These are phyloP conservation scores for Caenorhabditis sulstoni DNA, from an alignment of 2,888 invertebrate genomes.

Conservation along the genomic window DNA sequence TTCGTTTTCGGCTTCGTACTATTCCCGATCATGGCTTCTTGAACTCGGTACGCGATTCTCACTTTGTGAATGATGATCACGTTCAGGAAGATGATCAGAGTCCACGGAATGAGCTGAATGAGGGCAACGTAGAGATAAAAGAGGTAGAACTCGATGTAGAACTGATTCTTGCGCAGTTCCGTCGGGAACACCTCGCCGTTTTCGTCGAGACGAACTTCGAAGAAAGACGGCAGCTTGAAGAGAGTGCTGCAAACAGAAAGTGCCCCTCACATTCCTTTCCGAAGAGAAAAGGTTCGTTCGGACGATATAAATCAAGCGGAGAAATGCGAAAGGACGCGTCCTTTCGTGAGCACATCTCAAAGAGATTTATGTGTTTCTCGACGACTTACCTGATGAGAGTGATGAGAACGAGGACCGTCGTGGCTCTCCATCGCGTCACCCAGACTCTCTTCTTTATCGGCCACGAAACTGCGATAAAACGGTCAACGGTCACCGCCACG, in stretches of 20 bases:
- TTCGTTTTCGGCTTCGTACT: constrained; percentile 42
- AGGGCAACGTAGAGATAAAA: constrained; percentile 74
- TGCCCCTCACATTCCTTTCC: not conserved
- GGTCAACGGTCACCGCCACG: constrained; percentile 79
- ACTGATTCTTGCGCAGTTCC: constrained; percentile 65
- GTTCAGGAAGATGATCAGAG: constrained; percentile 77
- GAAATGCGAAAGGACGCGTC: no score
- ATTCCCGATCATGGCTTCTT: constrained; percentile 49
- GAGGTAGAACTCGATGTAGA: constrained; percentile 73
- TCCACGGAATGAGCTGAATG: constrained; percentile 75
- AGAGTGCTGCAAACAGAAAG: constrained; percentile 67
- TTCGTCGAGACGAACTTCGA: constrained; percentile 69
- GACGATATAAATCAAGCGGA: no score
- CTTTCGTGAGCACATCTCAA: no score
- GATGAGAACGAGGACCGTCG: constrained; percentile 68
- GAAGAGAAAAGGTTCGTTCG: not conserved
- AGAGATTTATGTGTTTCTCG: no score
- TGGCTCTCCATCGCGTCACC: constrained; percentile 70
- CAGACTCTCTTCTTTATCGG: constrained; percentile 74
- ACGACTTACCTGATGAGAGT: constrained; percentile 63
- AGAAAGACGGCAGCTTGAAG: constrained; percentile 77
- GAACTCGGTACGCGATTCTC: constrained; percentile 54
- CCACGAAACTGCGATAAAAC: constrained; percentile 77
- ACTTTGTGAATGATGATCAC: constrained; percentile 71
- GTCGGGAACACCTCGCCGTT: constrained; percentile 70